A percentile compares a stretch with the other conserved stretches of the same genome.
These are phyloP conservation scores for Orycteropus afer DNA, from an alignment of 2,113 vertebrate species.

Conservation along the genomic window DNA sequence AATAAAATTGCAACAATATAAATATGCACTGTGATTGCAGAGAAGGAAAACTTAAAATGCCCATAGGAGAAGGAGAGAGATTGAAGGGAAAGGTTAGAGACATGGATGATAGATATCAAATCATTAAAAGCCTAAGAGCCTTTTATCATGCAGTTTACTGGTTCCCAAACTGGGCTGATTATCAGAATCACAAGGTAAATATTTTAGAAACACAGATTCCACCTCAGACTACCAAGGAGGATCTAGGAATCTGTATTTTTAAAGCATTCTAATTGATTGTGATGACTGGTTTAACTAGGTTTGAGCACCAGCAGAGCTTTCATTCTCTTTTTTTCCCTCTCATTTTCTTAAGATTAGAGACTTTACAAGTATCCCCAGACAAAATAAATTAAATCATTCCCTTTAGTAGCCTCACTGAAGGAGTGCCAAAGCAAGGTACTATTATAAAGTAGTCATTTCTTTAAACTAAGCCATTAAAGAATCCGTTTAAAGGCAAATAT, in stretches of 20 bases:
- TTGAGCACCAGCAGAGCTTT: not conserved
- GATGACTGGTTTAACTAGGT: not conserved
- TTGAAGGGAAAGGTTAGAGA: not conserved
- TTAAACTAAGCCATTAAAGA: not conserved
- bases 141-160: not conserved
- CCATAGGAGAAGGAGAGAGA: not conserved
- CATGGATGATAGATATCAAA: not conserved
- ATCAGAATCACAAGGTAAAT: not conserved
- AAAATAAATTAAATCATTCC: conserved; percentile 19
- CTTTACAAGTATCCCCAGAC: not conserved
- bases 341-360: not conserved
- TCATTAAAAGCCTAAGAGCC: not conserved
- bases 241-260: not conserved
- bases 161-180: not conserved
- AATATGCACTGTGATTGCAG: not conserved
- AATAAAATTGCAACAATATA: not conserved
- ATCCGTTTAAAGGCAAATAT: not conserved
- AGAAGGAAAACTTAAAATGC: not conserved
- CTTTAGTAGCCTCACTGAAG: not conserved
- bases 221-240: not conserved
- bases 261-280: not conserved
- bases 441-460: not conserved
- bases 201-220: not conserved
- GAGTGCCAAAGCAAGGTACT: not conserved
- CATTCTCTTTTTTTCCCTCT: no score